Evolutionary conservation across 1,140 invertebrate genomes (phyloP), one percentile per base, ranked within the genome.

Genomic region (Microplitis mediator): DNA sequence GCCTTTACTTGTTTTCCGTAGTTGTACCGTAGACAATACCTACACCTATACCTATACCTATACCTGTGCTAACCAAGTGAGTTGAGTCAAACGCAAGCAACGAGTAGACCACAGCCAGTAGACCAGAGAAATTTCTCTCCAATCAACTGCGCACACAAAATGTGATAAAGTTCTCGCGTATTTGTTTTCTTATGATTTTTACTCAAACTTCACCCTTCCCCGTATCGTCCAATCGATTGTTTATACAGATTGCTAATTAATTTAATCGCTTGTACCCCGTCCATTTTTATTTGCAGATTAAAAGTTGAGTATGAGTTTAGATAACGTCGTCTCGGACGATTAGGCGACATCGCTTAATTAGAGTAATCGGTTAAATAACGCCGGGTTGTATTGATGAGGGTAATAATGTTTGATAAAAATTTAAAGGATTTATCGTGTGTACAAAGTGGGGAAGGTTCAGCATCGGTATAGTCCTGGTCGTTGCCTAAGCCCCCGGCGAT

Each of bases 1-100:
- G 70, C 63, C 34, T 72, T 74, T 78, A 72, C 72, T 75, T 66
- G 60, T 75, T 73, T 76, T 62, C 36, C 75, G 39, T 45, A 45
- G 39, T 23, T 45, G 39, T 45, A 45, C 39, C 39, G 51, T 77
- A 80, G 76, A 80, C 77, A 78, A 80, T 78, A 77, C 72, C 32
- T 35, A 60, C n/a, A 58, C 11, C 14, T 63, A 14, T 45, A 45
- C 6, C 11, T 45, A 5, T 45, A 45, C 23, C 23, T 63, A 14
- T 45, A 45, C 6, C 11, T 45, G 39, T 45, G 8, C 23, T 2
- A 23, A 23, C 23, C 23, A 2, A 23, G 23, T 45, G 23, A 23
- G 23, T 45, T 9, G 5, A 45, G 39, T 5, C 11, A 45, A 45
- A 45, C 39, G 39, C 39, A 45, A 8, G 6, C 6, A 45, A 45